Base-by-base conservation (phyloP, 2,888 invertebrate species). In the Drosophila longiperda region DNA sequence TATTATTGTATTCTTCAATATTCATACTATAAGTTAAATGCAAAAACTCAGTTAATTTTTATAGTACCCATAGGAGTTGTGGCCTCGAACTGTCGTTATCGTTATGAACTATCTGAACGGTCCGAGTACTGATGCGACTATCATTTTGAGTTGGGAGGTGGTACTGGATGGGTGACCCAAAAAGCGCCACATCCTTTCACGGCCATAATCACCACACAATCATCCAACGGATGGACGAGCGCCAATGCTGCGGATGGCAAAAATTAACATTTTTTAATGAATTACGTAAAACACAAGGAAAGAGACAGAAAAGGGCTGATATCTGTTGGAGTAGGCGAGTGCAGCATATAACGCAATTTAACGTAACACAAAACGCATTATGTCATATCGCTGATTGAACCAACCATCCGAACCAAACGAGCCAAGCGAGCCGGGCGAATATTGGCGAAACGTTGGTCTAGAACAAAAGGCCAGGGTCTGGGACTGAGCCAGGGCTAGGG, bases 211-310 rank as follows among this genome's bases (percentile, higher is more conserved):
- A 84, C 77, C 62, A 82, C 82, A 84, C 85, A 85, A 85, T 85
- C 85, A 73, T 82, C 58, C 72, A 84, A 68, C 80, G 85, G 80
- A 70, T 78, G 78, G 65, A 45, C 68, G 66, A 69, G 71, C 72
- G 59, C 75, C 82, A 80, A 75, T 81, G 81, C 81, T 71, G 78
- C 85, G 85, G 85, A 86, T 86, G 89, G 85, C 80, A 72, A 74
- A 89, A 86, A 84, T 86, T 87, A 86, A 86, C 85, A 83, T 86
- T 85, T 86, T 89, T 86, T 89, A 89, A 87, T 89, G 86, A 87
- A 87, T 87, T 85, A 78, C 90, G 68, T 71, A 72, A 68, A 74
- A 58, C 65, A 64, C 82, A 33, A 36, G 17, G 48, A 34, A 8
- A 12, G n/a, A 32, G 20, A 34, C 38, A 42, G 29, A 59, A 53